Percentiles rank a stretch among this genome's conserved stretches.
These are phyloP conservation scores for Calliopsis andreniformis DNA, from an alignment of 1,140 invertebrate species.

Conservation along the genomic window DNA sequence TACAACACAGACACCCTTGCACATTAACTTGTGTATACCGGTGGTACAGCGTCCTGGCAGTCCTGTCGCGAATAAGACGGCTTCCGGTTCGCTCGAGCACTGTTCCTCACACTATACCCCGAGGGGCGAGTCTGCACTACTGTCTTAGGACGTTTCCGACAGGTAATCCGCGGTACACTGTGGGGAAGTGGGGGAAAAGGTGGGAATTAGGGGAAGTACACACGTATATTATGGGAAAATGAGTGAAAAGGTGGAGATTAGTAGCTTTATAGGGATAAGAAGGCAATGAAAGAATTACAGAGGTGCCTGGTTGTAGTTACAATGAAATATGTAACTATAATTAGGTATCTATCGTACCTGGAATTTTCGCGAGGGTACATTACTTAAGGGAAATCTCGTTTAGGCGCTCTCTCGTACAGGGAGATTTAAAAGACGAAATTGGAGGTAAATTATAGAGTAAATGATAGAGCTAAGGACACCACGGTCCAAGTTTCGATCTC, in stretches of 20 bases:
- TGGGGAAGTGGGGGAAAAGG: background rate
- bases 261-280: no score
- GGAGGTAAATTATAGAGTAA: background rate
- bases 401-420: no score
- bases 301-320: no score
- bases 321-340: no score
- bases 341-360: no score
- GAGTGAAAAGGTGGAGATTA: no score
- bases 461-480: background rate
- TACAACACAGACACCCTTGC: constrained; percentile 50
- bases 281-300: no score
- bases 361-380: no score
- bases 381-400: no score
- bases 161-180: constrained; percentile 9
- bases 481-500: constrained; percentile 4
- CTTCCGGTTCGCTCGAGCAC: constrained; percentile 31
- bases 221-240: no score
- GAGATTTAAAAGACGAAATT: background rate
- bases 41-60: constrained; percentile 34
- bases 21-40: constrained; percentile 35
- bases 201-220: background rate
- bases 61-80: constrained; percentile 9
- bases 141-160: constrained; percentile 46
- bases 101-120: constrained; percentile 40
- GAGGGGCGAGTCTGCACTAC: constrained; percentile 53